phyloP scores from a whole-genome alignment of 2,888 invertebrate species.

The Theodoxus fluviatilis region DNA sequence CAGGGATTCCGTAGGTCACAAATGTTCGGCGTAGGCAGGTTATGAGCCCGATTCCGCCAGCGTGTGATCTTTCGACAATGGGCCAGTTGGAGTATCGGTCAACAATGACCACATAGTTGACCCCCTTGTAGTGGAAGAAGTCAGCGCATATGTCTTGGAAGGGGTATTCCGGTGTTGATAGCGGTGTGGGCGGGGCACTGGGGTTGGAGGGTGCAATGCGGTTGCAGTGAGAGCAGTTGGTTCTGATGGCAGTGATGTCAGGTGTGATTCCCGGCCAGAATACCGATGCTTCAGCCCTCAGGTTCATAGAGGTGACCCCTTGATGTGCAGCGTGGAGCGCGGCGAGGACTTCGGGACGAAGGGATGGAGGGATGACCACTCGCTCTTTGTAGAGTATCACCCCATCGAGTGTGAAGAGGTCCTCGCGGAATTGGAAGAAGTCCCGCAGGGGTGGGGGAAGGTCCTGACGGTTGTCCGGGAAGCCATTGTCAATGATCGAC shows the following conservation, averaged over 20 bases:
- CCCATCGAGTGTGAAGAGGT: slow-evolving; percentile 29
- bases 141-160: slow-evolving; percentile 26
- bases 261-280: slow-evolving; percentile 37
- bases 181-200: slow-evolving; percentile 33
- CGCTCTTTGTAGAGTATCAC: slow-evolving; percentile 36
- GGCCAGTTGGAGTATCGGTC: slow-evolving; percentile 43
- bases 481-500: slow-evolving; percentile 25
- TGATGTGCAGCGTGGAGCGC: slow-evolving; percentile 44
- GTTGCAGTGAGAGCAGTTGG: slow-evolving; percentile 32
- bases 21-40: slow-evolving; percentile 36
- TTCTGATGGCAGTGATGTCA: slow-evolving; percentile 14
- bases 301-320: slow-evolving; percentile 36
- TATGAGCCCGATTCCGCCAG: slow-evolving; percentile 33
- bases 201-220: slow-evolving; percentile 38
- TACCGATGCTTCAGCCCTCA: slow-evolving; percentile 40
- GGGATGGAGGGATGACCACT: slow-evolving; percentile 39
- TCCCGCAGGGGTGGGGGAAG: slow-evolving; percentile 21
- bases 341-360: slow-evolving; percentile 30
- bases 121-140: slow-evolving; percentile 26
- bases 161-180: slow-evolving; percentile 34
- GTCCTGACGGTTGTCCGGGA: slow-evolving; percentile 23
- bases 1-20: slow-evolving; percentile 40
- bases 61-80: slow-evolving; percentile 24
- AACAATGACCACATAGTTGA: slow-evolving; percentile 38
- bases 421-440: slow-evolving; percentile 27